phyloP scores from a whole-genome alignment of 1,140 invertebrate species.

The Neotoxoptera formosana region DNA sequence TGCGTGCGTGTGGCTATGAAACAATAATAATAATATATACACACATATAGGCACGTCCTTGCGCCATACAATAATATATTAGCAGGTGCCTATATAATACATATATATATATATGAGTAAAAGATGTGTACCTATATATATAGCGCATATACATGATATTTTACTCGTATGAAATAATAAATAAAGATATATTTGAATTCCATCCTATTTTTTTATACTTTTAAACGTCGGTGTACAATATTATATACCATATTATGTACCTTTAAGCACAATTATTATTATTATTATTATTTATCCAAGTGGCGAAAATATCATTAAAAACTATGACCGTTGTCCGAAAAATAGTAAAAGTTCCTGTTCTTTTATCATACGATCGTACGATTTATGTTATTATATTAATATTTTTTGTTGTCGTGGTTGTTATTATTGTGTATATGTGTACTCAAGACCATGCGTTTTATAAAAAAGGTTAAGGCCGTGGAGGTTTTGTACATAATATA shows the following conservation, averaged over 20 bases:
- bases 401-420: not conserved
- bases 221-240: not conserved
- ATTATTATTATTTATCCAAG: not conserved
- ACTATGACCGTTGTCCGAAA: constrained; percentile 8
- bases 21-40: too few relatives aligned
- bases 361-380: not conserved
- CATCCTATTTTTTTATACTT: not conserved
- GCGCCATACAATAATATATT: not conserved
- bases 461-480: not conserved
- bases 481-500: not conserved
- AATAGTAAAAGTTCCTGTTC: not conserved
- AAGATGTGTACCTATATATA: not conserved
- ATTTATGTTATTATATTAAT: not conserved
- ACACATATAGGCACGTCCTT: constrained; percentile 17
- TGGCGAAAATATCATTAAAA: constrained; percentile 26
- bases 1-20: not conserved
- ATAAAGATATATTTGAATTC: constrained; percentile 29
- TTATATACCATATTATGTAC: not conserved
- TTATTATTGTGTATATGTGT: not conserved
- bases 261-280: not conserved
- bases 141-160: not conserved
- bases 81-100: not conserved
- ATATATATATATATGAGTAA: not conserved
- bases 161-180: not conserved
- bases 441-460: too few relatives aligned